These are phyloP conservation scores for Ranitomeya imitator DNA, from an alignment of 2,113 vertebrate genomes.

Conservation along the genomic window DNA sequence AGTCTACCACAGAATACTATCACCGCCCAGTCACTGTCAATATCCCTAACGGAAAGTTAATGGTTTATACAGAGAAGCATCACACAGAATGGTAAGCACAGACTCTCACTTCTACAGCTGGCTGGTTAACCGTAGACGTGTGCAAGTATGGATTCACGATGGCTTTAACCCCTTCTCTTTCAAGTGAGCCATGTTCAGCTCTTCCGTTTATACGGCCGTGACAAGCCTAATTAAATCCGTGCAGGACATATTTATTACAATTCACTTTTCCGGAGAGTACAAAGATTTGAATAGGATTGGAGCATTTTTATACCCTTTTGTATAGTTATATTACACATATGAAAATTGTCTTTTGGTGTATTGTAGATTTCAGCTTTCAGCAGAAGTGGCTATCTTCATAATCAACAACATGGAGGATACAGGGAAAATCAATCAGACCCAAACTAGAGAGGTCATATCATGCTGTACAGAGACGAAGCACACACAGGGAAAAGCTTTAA, in stretches of 20 bases:
- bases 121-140: not conserved
- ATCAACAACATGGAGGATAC: too few species aligned
- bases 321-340: not conserved
- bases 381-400: too few species aligned
- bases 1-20: constrained; percentile 31
- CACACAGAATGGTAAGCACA: constrained; percentile 28
- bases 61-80: constrained; percentile 12
- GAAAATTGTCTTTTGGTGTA: not conserved
- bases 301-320: not conserved
- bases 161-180: not conserved
- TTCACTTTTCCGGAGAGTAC: not conserved
- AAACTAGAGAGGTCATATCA: too few species aligned
- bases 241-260: not conserved
- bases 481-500: too few species aligned
- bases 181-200: not conserved
- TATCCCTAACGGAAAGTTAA: constrained; percentile 5
- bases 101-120: constrained; percentile 17
- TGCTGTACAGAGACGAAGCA: too few species aligned
- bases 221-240: not conserved
- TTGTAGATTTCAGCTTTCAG: too few species aligned
- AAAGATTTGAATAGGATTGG: not conserved
- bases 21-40: constrained; percentile 21
- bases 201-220: not conserved
- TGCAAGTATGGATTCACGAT: not conserved
- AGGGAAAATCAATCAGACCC: too few species aligned